Evolutionary conservation across 2,113 vertebrate species (phyloP).

Genomic region (Uropsilus gracilis): DNA sequence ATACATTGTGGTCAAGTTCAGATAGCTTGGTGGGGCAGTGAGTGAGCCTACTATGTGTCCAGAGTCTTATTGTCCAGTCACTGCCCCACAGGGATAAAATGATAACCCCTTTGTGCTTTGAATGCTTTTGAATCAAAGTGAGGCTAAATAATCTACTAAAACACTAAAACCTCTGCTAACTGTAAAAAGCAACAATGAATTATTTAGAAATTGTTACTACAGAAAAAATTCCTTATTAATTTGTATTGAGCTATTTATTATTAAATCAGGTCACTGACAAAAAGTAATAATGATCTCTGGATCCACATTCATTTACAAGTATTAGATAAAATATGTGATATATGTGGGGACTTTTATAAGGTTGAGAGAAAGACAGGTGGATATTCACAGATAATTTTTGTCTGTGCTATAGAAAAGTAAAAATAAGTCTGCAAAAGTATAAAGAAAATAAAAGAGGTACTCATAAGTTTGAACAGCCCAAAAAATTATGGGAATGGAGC

Average conservation of each 20-base stretch:
- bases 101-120: background rate
- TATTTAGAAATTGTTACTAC: conserved; percentile 28
- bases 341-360: no score
- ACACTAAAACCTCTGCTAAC: background rate
- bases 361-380: background rate
- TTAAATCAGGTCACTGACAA: background rate
- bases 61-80: background rate
- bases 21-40: background rate
- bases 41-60: background rate
- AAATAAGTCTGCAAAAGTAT: background rate
- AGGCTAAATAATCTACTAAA: background rate
- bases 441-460: background rate
- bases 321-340: no score
- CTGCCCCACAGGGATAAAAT: background rate
- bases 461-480: background rate
- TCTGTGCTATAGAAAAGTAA: background rate
- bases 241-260: background rate
- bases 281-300: background rate
- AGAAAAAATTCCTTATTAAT: conserved; percentile 1
- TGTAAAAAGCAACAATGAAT: conserved; percentile 22
- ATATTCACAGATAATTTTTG: background rate
- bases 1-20: background rate
- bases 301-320: no score
- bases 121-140: conserved; percentile 28
- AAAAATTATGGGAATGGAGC: background rate